These are phyloP conservation scores for Tiliacea citrago DNA, from an alignment of 2,888 invertebrate genomes.

Conservation along the genomic window DNA sequence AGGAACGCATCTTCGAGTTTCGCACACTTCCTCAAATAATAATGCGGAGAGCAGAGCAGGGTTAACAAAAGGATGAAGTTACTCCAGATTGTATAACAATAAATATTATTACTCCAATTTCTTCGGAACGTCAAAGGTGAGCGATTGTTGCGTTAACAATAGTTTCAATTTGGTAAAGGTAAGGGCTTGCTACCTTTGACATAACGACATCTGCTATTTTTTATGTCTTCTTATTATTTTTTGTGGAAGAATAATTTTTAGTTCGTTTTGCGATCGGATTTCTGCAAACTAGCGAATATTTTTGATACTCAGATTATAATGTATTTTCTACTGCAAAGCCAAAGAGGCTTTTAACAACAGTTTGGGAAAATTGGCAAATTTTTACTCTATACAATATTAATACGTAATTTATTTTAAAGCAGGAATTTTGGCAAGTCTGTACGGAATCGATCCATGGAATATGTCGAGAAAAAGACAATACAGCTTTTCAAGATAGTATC, in stretches of 20 bases:
- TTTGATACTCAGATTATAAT: neutral
- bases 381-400: neutral
- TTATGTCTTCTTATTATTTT: conserved; percentile 62
- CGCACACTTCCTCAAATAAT: conserved; percentile 87
- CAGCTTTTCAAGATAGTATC: neutral
- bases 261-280: conserved; percentile 4
- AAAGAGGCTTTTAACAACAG: neutral
- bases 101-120: conserved; percentile 83
- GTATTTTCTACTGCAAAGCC: neutral
- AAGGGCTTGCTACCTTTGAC: conserved; percentile 75
- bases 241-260: conserved; percentile 38
- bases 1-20: conserved; percentile 73
- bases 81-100: conserved; percentile 87
- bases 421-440: neutral
- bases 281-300: neutral
- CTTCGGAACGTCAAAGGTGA: conserved; percentile 71
- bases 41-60: conserved; percentile 61
- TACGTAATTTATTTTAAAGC: neutral
- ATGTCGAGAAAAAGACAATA: neutral
- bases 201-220: conserved; percentile 78
- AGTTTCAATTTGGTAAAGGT: conserved; percentile 72
- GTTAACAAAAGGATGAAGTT: conserved; percentile 77
- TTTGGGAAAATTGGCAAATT: neutral
- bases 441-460: neutral
- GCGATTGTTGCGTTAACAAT: conserved; percentile 83